Conservation (phyloP, 2,113 vertebrate genomes). For the Trinectes maculatus region DNA sequence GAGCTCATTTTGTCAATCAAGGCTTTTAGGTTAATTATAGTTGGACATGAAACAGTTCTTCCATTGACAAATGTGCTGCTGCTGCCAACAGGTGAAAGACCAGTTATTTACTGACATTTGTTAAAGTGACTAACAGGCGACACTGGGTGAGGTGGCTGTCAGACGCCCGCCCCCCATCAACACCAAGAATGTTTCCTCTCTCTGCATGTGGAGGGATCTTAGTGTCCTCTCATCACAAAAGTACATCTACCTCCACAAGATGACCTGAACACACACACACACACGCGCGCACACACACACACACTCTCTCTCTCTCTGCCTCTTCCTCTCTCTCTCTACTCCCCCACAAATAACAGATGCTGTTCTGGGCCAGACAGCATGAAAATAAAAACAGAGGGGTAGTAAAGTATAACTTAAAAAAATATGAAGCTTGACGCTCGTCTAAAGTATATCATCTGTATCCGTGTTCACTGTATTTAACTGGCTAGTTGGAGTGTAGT, state of each 20-base stretch:
- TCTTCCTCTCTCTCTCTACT: slow-evolving; percentile 40
- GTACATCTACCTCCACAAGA: slow-evolving; percentile 61
- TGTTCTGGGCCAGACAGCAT: slow-evolving; percentile 60
- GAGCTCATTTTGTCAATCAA: too few species aligned
- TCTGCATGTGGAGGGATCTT: slow-evolving; percentile 46
- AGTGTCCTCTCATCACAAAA: slow-evolving; percentile 50
- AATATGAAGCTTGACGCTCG: slow-evolving; percentile 14
- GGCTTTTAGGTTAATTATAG: too few species aligned
- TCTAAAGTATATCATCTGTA: slow-evolving; percentile 7
- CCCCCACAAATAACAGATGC: slow-evolving; percentile 61
- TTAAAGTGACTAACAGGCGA: too few species aligned
- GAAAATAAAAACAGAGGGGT: slow-evolving; percentile 30
- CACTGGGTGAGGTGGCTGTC: too few species aligned
- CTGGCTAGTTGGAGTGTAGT: slow-evolving; percentile 24
- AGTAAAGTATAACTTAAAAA: slow-evolving; percentile 19
- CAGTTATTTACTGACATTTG: too few species aligned
- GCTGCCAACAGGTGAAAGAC: too few species aligned
- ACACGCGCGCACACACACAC: slow-evolving; percentile 10
- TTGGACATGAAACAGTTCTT: too few species aligned
- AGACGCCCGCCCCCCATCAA: too few species aligned
- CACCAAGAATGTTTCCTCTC: slow-evolving; percentile 9
- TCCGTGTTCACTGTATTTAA: slow-evolving; percentile 18
- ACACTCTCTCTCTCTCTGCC: slow-evolving; percentile 5
- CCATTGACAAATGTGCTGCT: too few species aligned
- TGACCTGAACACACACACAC: slow-evolving; percentile 39